Conservation (phyloP, 1,140 invertebrate genomes). For the Saccostrea echinata region DNA sequence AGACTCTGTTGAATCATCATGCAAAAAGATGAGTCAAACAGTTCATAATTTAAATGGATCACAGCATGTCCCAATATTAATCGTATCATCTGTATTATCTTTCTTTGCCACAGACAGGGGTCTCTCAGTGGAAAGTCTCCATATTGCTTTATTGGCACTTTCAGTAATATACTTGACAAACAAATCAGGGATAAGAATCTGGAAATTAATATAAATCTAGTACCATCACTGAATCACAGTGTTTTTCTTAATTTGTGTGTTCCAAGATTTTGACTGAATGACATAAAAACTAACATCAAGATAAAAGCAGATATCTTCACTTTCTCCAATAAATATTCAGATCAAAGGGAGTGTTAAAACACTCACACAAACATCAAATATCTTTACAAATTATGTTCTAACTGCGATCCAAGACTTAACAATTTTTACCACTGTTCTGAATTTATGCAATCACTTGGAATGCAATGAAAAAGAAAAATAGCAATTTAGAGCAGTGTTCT, state of each 20-base stretch:
- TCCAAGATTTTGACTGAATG: slow-evolving; percentile 5
- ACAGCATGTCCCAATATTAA: not conserved
- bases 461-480: not conserved
- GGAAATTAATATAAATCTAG: not conserved
- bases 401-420: not conserved
- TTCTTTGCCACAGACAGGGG: not conserved
- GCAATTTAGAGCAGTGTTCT: not conserved
- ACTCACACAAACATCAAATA: not conserved
- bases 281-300: not conserved
- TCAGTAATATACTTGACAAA: not conserved
- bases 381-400: slow-evolving; percentile 1
- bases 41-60: not conserved
- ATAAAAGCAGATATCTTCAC: slow-evolving; percentile 2
- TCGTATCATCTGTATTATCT: not conserved
- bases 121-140: not conserved
- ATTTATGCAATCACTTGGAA: not conserved
- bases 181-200: slow-evolving; percentile 22
- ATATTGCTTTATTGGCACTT: not conserved
- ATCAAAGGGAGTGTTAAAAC: not conserved
- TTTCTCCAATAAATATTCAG: not conserved
- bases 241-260: not conserved
- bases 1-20: slow-evolving; percentile 20
- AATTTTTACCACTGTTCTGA: not conserved
- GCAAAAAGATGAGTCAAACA: slow-evolving; percentile 1
- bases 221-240: not conserved